Evolutionary conservation across 1,140 invertebrate species (phyloP).

Genomic region (Neuroterus valhalla): DNA sequence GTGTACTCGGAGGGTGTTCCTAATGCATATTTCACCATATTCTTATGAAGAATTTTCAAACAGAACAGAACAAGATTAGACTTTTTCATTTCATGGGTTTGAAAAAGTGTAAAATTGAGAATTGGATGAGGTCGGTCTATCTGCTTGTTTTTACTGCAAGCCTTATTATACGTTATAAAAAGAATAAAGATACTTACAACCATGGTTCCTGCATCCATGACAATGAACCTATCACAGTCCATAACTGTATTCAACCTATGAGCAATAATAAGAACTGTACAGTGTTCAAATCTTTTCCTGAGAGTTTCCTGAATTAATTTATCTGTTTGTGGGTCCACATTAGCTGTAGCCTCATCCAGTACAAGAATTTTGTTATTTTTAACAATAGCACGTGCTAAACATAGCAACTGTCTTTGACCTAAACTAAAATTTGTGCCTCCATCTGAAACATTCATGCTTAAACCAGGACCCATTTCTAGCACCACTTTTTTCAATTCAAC

Average conservation of each 20-base stretch:
- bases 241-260: slow-evolving; percentile 20
- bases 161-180: no score
- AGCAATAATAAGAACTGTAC: slow-evolving; percentile 63
- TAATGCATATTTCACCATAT: no score
- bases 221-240: no score
- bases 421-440: not conserved
- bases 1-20: no score
- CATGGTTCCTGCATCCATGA: slow-evolving; percentile 81
- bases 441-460: not conserved
- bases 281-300: not conserved
- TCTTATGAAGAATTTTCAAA: no score
- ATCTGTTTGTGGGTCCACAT: not conserved
- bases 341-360: not conserved
- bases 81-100: no score
- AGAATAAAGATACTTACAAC: slow-evolving; percentile 82
- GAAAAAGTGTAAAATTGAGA: no score
- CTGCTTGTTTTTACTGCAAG: no score
- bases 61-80: no score
- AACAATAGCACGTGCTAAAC: not conserved
- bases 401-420: not conserved
- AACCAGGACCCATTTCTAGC: not conserved
- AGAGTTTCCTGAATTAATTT: not conserved
- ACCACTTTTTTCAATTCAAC: not conserved
- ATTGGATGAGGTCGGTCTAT: no score
- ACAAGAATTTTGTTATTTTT: not conserved